Base-by-base conservation (phyloP, 1,140 invertebrate species). In the Hycleus phaleratus region DNA sequence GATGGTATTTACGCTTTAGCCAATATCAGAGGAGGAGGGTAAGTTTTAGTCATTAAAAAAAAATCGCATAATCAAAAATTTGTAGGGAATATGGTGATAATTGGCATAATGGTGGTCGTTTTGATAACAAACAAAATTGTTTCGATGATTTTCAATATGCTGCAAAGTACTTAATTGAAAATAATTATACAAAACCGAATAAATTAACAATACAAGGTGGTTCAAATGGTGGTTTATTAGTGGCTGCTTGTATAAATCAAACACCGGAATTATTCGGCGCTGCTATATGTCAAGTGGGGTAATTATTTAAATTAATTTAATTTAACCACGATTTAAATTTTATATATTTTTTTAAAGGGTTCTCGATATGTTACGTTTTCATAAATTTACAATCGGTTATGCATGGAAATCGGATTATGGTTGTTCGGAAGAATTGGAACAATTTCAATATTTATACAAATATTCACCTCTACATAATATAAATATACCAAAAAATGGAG, bases 301-400 rank as follows among this genome's bases (percentile, higher is more conserved):
- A 18, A 18, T 18, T 18, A 18, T 18, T 18, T 56, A 65, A 63
- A 57, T 39, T 47, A 38, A n/a, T 46, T 3, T 12, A 12, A 4
- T 18, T 11, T 0, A 11, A 10, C 7, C 38, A 1, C 8, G 0
- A 46, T 26, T 57, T 40, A 39, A 40, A 9, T 32, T 18, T 18
- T 58, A 38, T 24, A 45, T 52, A 25, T 4, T 46, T 60, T 49
- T 60, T 46, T 72, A 95, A 95, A 18, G 18, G 32, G 96, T 99
- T 0, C 81, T 98, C 76, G 97, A 99, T 76, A 95, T 98, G 93
- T 75, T 98, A 44, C 82, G 95, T 42, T 99, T 94, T 77, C 93
- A 98, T 76, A 97, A 97, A 76, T 99, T 98, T 72, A 99, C 96
- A 1, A 95, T 98, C 71, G 97, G 96, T 1, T 88, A 93, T 75